Conservation (phyloP, 2,888 invertebrate genomes). For the Bursaphelenchus okinawaensis region DNA sequence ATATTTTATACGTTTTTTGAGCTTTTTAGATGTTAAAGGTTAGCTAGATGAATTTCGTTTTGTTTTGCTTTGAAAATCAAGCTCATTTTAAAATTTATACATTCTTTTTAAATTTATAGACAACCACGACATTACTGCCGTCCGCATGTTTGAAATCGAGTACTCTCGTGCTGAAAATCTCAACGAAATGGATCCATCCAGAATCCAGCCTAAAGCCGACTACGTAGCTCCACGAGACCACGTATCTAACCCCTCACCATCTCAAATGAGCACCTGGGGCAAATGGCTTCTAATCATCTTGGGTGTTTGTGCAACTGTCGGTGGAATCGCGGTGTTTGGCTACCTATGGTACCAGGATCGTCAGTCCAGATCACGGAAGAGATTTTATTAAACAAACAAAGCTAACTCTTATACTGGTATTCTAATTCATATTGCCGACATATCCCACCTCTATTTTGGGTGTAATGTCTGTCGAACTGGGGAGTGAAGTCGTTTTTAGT, state of each 20-base stretch:
- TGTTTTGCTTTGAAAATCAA: background rate
- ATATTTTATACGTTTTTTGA: too few species aligned
- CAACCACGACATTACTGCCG: constrained; percentile 85
- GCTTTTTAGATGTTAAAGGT: too few species aligned
- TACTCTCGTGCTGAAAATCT: constrained; percentile 62
- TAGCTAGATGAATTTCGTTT: too few species aligned
- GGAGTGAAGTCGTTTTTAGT: too few species aligned
- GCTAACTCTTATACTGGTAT: background rate
- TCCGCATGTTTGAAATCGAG: constrained; percentile 87
- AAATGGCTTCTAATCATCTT: constrained; percentile 76
- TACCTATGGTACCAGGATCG: constrained; percentile 88
- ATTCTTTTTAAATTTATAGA: too few species aligned
- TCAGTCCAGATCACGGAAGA: constrained; percentile 79
- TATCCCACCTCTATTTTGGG: too few species aligned
- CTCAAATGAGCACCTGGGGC: constrained; percentile 80
- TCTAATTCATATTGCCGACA: background rate
- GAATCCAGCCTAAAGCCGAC: constrained; percentile 62
- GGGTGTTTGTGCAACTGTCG: constrained; percentile 75
- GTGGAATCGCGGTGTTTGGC: constrained; percentile 76
- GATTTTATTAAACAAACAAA: constrained; percentile 66
- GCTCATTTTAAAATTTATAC: background rate
- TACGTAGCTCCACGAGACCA: constrained; percentile 84
- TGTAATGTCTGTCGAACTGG: too few species aligned
- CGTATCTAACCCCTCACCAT: constrained; percentile 78
- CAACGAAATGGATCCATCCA: constrained; percentile 48